Evolutionary conservation across 2,797 vertebrate genomes (phyloP).

Genomic region (Spinus olivaceus): DNA sequence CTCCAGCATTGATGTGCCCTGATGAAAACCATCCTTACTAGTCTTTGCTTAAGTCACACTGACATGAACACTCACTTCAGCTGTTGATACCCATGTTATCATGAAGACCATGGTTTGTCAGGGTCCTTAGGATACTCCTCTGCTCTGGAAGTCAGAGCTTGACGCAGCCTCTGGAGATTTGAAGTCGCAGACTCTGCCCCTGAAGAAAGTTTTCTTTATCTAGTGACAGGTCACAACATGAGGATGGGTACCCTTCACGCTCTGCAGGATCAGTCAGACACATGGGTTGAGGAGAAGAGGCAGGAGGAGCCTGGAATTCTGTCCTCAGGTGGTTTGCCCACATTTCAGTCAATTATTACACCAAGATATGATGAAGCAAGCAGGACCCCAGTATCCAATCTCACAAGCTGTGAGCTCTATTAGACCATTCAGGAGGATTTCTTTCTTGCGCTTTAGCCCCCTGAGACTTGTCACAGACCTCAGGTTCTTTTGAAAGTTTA

Average conservation of each 20-base stretch:
- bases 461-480: background rate
- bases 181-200: background rate
- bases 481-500: background rate
- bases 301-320: background rate
- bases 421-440: background rate
- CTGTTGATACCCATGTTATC: background rate
- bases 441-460: background rate
- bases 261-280: background rate
- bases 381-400: background rate
- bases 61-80: background rate
- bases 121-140: background rate
- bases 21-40: background rate
- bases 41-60: background rate
- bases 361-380: background rate
- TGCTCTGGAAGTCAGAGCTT: background rate
- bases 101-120: background rate
- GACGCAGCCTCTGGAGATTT: background rate
- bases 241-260: background rate
- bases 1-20: background rate
- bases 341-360: background rate
- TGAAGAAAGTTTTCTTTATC: background rate
- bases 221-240: background rate
- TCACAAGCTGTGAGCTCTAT: background rate
- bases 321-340: background rate
- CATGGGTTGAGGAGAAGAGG: background rate